These are phyloP conservation scores for Nesidiocoris tenuis DNA, from an alignment of 2,888 invertebrate species.

Conservation along the genomic window DNA sequence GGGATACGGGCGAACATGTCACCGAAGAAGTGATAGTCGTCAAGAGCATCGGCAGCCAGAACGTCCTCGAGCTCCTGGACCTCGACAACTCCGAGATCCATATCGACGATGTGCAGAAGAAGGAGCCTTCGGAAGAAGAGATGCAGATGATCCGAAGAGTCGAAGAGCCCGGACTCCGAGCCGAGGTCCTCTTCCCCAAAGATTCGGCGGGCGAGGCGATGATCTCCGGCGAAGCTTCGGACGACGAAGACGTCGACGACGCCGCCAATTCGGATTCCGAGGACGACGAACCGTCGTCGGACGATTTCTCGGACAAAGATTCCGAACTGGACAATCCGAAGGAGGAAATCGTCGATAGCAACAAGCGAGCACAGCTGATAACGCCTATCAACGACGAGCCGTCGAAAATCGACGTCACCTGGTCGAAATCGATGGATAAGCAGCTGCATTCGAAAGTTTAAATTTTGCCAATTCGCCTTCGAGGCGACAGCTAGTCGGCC, in stretches of 20 bases:
- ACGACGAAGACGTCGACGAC: constrained; percentile 44
- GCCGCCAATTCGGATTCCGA: constrained; percentile 30
- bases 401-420: constrained; percentile 22
- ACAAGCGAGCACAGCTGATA: background rate
- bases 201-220: constrained; percentile 53
- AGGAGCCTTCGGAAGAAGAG: constrained; percentile 46
- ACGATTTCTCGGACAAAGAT: constrained; percentile 39
- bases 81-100: constrained; percentile 48
- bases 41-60: constrained; percentile 48
- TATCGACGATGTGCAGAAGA: constrained; percentile 46
- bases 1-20: constrained; percentile 44
- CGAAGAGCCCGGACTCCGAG: constrained; percentile 40
- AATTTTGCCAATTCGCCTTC: background rate
- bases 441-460: constrained; percentile 24
- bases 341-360: background rate
- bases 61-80: constrained; percentile 48
- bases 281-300: constrained; percentile 26
- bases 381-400: background rate
- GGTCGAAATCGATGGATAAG: constrained; percentile 14
- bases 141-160: constrained; percentile 49
- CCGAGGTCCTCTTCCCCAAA: constrained; percentile 47
- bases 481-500: constrained; percentile 7
- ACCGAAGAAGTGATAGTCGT: constrained; percentile 50
- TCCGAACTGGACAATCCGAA: constrained; percentile 26
- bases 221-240: constrained; percentile 53